A percentile compares a stretch with the other conserved stretches of the same genome.
Conservation (phyloP, 2,113 vertebrate species). For the Ranitomeya variabilis region DNA sequence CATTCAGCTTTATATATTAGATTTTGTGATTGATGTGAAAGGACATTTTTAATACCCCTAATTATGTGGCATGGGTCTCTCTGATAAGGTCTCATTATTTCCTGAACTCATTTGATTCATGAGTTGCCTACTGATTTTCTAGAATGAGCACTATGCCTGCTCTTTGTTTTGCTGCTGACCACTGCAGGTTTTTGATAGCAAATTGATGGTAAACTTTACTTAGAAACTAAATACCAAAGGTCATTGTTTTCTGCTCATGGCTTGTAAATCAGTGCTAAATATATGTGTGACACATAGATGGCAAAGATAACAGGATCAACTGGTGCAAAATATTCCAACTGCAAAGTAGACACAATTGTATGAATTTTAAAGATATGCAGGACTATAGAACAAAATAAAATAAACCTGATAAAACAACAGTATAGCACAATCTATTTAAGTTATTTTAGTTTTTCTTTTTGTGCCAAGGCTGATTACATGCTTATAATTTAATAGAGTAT, state of each 20-base stretch:
- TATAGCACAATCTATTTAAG: too few relatives aligned
- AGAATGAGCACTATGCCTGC: neutral
- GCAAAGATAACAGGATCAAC: neutral
- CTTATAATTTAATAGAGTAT: too few relatives aligned
- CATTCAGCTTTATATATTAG: too few relatives aligned
- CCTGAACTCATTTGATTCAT: slow-evolving; percentile 32
- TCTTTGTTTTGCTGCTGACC: slow-evolving; percentile 53
- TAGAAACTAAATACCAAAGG: slow-evolving; percentile 18
- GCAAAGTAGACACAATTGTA: neutral
- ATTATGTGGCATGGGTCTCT: slow-evolving; percentile 38
- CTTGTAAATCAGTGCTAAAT: neutral
- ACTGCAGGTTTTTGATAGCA: slow-evolving; percentile 50
- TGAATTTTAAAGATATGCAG: neutral
- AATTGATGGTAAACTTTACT: slow-evolving; percentile 47
- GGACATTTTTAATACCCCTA: slow-evolving; percentile 41
- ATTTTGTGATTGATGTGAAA: slow-evolving; percentile 45
- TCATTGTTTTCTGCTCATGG: slow-evolving; percentile 2
- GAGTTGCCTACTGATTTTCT: slow-evolving; percentile 25
- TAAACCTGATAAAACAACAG: neutral
- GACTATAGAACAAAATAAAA: neutral
- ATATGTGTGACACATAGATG: neutral
- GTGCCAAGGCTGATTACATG: too few relatives aligned
- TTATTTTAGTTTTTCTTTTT: too few relatives aligned
- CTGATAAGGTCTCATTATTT: slow-evolving; percentile 50
- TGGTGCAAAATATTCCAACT: neutral